Conservation (phyloP, 1,140 invertebrate species). For the Tetragnatha versicolor region DNA sequence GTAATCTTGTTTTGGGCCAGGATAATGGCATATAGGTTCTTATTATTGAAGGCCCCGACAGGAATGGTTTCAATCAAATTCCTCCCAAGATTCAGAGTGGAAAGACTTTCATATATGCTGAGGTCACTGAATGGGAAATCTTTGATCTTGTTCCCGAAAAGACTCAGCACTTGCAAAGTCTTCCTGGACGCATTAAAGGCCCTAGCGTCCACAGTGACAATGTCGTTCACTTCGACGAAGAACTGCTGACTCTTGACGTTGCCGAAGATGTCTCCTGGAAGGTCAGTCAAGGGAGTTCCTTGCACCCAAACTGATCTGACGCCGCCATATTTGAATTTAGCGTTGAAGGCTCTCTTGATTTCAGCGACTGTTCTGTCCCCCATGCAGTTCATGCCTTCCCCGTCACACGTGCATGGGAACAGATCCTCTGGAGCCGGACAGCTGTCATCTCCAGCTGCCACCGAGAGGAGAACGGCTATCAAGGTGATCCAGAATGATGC, state of each 20-base stretch:
- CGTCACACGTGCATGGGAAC: conserved; percentile 49
- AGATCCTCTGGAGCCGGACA: conserved; percentile 28
- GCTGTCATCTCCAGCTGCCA: conserved; percentile 24
- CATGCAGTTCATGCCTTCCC: conserved; percentile 52
- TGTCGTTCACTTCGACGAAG: conserved; percentile 38
- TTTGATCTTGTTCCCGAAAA: conserved; percentile 43
- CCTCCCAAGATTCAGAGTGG: conserved; percentile 22
- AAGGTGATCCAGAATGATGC: neutral
- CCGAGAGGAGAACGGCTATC: neutral
- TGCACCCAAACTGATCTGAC: conserved; percentile 45
- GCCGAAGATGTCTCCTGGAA: conserved; percentile 37
- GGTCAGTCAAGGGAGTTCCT: conserved; percentile 27
- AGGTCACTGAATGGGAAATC: conserved; percentile 5
- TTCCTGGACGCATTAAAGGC: conserved; percentile 30
- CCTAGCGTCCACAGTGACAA: conserved; percentile 3
- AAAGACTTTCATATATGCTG: neutral
- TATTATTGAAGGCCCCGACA: conserved; percentile 5
- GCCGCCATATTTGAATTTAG: conserved; percentile 29
- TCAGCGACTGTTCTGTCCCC: conserved; percentile 4
- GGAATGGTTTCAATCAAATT: conserved; percentile 31
- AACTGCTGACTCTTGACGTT: conserved; percentile 29
- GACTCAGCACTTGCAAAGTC: conserved; percentile 7
- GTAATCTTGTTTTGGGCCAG: conserved; percentile 37
- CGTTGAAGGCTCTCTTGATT: conserved; percentile 33
- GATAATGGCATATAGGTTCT: conserved; percentile 23